These are phyloP conservation scores for Incurvaria masculella DNA, from an alignment of 2,888 invertebrate species.

Conservation along the genomic window DNA sequence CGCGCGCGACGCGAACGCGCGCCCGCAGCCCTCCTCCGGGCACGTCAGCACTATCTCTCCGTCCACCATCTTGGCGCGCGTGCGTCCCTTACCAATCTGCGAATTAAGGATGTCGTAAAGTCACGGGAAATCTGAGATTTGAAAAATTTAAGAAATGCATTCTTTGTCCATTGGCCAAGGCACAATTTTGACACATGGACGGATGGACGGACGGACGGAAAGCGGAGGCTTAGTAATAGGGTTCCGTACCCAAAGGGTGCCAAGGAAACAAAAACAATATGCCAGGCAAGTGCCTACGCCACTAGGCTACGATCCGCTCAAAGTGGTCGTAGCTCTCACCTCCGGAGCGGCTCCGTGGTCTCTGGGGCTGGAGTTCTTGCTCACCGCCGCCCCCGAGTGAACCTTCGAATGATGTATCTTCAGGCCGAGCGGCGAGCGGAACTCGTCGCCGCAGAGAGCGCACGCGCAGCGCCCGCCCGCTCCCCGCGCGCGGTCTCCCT, in stretches of 20 bases:
- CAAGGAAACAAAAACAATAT: too few species aligned
- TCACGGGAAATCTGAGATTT: too few species aligned
- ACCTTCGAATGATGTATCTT: conserved; percentile 49
- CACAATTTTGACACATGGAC: too few species aligned
- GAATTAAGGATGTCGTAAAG: too few species aligned
- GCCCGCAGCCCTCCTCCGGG: conserved; percentile 40
- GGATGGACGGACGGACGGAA: too few species aligned
- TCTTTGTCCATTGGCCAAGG: too few species aligned
- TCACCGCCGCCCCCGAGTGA: conserved; percentile 35
- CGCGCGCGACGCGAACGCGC: conserved; percentile 49
- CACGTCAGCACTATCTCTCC: conserved; percentile 14
- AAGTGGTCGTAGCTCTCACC: not conserved
- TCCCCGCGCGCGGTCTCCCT: too few species aligned
- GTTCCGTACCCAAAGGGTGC: too few species aligned
- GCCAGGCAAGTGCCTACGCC: not conserved
- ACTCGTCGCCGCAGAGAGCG: conserved; percentile 43
- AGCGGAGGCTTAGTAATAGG: too few species aligned
- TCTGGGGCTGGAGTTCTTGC: conserved; percentile 40
- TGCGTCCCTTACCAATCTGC: not conserved
- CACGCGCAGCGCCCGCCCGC: too few species aligned
- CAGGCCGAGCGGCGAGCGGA: conserved; percentile 39
- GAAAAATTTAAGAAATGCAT: too few species aligned
- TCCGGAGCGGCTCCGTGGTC: not conserved
- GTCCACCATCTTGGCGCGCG: conserved; percentile 18
- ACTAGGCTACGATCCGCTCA: too few species aligned